phyloP scores from a whole-genome alignment of 2,113 vertebrate species.

The Aphelocoma coerulescens region DNA sequence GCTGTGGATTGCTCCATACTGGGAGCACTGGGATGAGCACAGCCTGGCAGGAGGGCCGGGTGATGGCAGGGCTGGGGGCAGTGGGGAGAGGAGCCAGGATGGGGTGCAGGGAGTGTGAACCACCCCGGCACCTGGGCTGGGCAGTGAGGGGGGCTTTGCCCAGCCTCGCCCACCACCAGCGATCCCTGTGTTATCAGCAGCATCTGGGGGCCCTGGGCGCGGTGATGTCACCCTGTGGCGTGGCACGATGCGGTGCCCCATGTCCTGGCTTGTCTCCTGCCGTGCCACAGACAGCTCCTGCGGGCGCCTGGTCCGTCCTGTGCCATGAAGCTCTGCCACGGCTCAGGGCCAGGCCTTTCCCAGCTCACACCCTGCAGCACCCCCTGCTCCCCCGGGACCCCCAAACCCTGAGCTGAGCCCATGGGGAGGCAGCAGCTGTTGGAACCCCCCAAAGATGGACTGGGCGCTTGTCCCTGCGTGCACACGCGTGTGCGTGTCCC shows the following conservation, averaged over 20 bases:
- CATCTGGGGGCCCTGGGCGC: not conserved
- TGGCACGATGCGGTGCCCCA: not conserved
- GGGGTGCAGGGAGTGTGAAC: not conserved
- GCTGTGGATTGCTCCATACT: not conserved
- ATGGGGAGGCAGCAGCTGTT: fast-evolving
- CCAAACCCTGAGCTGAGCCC: not conserved
- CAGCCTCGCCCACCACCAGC: fast-evolving
- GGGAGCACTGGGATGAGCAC: not conserved
- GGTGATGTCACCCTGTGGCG: not conserved
- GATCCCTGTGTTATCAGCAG: not conserved
- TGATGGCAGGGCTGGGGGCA: not conserved
- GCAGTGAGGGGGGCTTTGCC: not conserved
- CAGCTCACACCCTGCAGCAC: not conserved
- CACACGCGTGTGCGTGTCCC: not conserved
- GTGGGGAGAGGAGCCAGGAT: not conserved
- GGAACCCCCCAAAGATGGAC: no score
- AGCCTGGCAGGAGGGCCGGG: not conserved
- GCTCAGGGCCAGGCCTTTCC: not conserved
- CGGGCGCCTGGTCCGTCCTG: fast-evolving
- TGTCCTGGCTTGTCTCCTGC: not conserved
- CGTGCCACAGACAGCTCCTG: not conserved
- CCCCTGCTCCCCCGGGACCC: fast-evolving
- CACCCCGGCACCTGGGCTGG: fast-evolving
- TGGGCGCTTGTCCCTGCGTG: fast-evolving
- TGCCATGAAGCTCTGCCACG: fast-evolving